phyloP scores from a whole-genome alignment of 2,113 vertebrate genomes.

The Electrona antarctica region DNA sequence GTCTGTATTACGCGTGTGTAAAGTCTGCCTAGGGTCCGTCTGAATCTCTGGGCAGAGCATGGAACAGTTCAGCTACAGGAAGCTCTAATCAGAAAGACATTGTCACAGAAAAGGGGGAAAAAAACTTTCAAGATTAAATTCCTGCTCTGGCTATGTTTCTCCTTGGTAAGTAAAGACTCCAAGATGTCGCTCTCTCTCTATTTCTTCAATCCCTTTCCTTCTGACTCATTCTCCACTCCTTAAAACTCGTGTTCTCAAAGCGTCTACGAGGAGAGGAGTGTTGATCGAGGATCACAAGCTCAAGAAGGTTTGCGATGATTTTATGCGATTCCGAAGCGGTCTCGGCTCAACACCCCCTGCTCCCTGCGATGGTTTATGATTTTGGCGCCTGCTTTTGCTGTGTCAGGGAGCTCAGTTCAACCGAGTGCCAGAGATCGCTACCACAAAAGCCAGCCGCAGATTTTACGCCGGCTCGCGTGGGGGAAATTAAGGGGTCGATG shows the following conservation, averaged over 20 bases:
- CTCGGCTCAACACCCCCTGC: background rate
- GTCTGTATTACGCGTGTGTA: slow-evolving; percentile 48
- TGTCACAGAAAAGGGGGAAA: slow-evolving; percentile 39
- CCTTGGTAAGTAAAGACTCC: slow-evolving; percentile 73
- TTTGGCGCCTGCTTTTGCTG: background rate
- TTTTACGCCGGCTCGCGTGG: slow-evolving; percentile 3
- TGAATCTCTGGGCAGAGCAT: slow-evolving; percentile 54
- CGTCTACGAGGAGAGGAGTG: slow-evolving; percentile 7
- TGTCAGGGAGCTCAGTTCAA: slow-evolving; percentile 22
- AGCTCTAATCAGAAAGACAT: slow-evolving; percentile 55
- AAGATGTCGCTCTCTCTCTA: slow-evolving; percentile 18
- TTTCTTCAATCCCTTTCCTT: background rate
- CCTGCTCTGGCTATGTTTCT: slow-evolving; percentile 72
- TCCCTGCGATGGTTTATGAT: slow-evolving; percentile 5
- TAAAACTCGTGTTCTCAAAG: background rate
- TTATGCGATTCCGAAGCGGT: background rate
- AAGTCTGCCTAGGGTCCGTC: slow-evolving; percentile 53
- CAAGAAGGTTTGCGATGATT: background rate
- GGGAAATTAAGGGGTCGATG: background rate
- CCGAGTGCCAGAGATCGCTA: slow-evolving; percentile 14
- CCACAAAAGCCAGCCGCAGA: background rate
- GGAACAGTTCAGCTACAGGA: slow-evolving; percentile 43
- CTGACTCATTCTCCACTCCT: background rate
- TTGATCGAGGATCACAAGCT: slow-evolving; percentile 7
- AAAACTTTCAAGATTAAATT: slow-evolving; percentile 38